These are phyloP conservation scores for Neoaliturus tenellus DNA, from an alignment of 2,888 invertebrate species.

Conservation along the genomic window DNA sequence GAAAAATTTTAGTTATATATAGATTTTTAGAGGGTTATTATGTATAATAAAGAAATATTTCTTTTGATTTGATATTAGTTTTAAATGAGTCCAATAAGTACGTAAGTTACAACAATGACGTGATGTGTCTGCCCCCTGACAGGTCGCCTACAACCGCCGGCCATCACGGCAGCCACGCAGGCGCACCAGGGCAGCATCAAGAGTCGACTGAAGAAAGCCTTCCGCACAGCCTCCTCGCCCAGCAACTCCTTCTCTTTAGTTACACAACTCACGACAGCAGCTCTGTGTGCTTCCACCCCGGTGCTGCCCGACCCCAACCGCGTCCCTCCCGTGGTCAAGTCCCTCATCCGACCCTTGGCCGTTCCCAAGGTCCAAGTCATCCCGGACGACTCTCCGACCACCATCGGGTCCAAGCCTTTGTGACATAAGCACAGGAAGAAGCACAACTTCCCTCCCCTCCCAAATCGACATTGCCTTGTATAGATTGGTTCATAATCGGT, in stretches of 20 bases:
- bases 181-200: slow-evolving; percentile 70
- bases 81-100: too few species aligned
- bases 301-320: slow-evolving; percentile 75
- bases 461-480: slow-evolving; percentile 32
- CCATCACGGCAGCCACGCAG: slow-evolving; percentile 64
- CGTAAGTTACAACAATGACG: too few species aligned
- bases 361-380: slow-evolving; percentile 75
- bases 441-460: slow-evolving; percentile 45
- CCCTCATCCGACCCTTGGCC: slow-evolving; percentile 76
- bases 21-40: too few species aligned
- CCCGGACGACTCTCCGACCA: slow-evolving; percentile 10
- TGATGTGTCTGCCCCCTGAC: background rate
- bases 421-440: slow-evolving; percentile 45
- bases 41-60: too few species aligned
- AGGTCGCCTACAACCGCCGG: slow-evolving; percentile 69
- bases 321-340: slow-evolving; percentile 76
- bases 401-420: slow-evolving; percentile 25
- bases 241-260: slow-evolving; percentile 70
- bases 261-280: slow-evolving; percentile 77
- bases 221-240: slow-evolving; percentile 75
- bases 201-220: slow-evolving; percentile 76
- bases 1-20: too few species aligned
- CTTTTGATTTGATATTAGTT: too few species aligned
- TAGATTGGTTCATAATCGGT: background rate
- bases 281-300: slow-evolving; percentile 78